A percentile compares a stretch with the other conserved stretches of the same genome.
Evolutionary conservation across 2,113 vertebrate species (phyloP).

Genomic region (Carlito syrichta): DNA sequence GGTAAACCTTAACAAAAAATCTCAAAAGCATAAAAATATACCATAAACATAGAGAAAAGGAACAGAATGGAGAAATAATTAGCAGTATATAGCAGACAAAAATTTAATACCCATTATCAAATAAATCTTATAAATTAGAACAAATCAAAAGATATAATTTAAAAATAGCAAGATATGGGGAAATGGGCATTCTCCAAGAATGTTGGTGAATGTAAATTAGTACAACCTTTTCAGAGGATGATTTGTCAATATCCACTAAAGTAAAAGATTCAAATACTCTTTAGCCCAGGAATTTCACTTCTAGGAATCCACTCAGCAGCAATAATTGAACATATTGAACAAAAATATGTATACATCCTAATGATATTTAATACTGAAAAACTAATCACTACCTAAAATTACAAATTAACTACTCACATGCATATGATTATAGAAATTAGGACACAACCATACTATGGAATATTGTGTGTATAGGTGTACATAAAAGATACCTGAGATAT

Average conservation of each 20-base stretch:
- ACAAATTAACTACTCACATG: neutral
- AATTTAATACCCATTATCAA: neutral
- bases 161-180: neutral
- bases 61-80: neutral
- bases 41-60: neutral
- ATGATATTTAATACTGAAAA: conserved; percentile 5
- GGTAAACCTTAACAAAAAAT: neutral
- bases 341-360: neutral
- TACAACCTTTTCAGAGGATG: neutral
- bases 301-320: neutral
- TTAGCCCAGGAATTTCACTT: neutral
- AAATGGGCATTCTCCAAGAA: neutral
- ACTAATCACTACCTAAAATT: neutral
- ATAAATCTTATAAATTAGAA: neutral
- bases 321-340: neutral
- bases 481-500: neutral
- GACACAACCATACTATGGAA: neutral
- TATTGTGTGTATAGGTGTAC: neutral
- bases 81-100: neutral
- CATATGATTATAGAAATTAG: conserved; percentile 15
- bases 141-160: neutral
- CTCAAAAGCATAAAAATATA: neutral
- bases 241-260: neutral
- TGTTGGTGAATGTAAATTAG: neutral
- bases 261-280: neutral